A percentile compares a stretch with the other conserved stretches of the same genome.
Evolutionary conservation across 2,888 invertebrate genomes (phyloP).

Genomic region (Pachycephus smyrnensis): DNA sequence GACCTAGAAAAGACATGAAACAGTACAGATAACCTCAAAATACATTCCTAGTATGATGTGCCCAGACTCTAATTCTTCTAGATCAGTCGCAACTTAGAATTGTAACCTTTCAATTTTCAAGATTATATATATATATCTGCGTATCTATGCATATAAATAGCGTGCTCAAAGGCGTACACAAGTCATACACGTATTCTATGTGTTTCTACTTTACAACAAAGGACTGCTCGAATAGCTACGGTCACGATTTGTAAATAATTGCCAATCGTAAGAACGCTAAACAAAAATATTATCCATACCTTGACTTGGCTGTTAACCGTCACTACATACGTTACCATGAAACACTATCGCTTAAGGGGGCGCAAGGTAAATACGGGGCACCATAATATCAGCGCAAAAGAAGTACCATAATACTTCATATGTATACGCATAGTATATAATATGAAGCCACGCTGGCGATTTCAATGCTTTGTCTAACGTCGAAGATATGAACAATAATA

Average conservation of each 20-base stretch:
- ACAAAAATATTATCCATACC: background rate
- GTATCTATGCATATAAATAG: no score
- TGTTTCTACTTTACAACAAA: background rate
- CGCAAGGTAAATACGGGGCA: constrained; percentile 10
- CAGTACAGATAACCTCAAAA: no score
- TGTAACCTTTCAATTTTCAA: background rate
- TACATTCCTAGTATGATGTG: no score
- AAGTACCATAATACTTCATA: constrained; percentile 9
- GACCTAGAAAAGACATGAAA: background rate
- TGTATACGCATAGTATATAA: background rate
- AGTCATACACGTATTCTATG: background rate
- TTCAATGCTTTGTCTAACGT: background rate
- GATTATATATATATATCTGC: background rate
- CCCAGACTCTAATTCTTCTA: no score
- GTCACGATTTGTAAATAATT: background rate
- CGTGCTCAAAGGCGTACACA: background rate
- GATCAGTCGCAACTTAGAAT: background rate
- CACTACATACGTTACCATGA: background rate
- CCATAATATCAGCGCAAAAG: constrained; percentile 13
- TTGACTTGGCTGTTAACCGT: background rate
- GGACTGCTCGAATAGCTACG: background rate
- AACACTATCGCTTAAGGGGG: background rate
- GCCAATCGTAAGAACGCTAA: background rate
- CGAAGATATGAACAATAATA: background rate
- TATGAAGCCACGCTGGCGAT: background rate